These are phyloP conservation scores for Ephestia elutella DNA, from an alignment of 1,140 invertebrate genomes.

Conservation along the genomic window DNA sequence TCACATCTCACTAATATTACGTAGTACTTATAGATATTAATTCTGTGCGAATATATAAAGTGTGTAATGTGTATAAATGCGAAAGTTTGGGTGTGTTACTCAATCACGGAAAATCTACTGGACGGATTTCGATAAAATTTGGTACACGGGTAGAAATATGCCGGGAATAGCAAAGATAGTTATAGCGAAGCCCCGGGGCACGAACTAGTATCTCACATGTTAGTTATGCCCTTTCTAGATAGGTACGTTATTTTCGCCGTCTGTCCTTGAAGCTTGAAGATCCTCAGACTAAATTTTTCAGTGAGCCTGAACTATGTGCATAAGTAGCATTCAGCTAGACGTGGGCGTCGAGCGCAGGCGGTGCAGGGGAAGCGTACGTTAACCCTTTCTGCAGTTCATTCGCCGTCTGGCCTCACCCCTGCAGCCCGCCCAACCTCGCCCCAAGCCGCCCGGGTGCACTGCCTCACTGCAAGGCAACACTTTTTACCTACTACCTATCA, in stretches of 20 bases:
- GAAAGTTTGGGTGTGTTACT: too few species aligned
- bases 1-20: too few species aligned
- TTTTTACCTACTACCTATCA: constrained; percentile 27
- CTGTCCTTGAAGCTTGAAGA: constrained; percentile 3
- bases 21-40: too few species aligned
- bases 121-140: too few species aligned
- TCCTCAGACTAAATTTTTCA: not conserved
- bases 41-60: too few species aligned
- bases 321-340: constrained; percentile 22
- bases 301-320: constrained; percentile 3
- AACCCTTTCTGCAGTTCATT: constrained; percentile 75
- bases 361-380: constrained; percentile 67
- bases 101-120: too few species aligned
- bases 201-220: too few species aligned
- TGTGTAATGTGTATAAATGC: too few species aligned
- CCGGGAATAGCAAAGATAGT: too few species aligned
- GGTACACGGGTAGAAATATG: too few species aligned
- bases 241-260: not conserved
- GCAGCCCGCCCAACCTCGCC: constrained; percentile 41
- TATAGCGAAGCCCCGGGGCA: too few species aligned
- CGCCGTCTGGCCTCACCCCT: constrained; percentile 74
- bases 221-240: too few species aligned
- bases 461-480: constrained; percentile 32
- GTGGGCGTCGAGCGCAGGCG: constrained; percentile 50
- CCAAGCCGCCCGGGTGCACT: constrained; percentile 36